These are phyloP conservation scores for Galbula dea DNA, from an alignment of 2,113 vertebrate species.

Conservation along the genomic window DNA sequence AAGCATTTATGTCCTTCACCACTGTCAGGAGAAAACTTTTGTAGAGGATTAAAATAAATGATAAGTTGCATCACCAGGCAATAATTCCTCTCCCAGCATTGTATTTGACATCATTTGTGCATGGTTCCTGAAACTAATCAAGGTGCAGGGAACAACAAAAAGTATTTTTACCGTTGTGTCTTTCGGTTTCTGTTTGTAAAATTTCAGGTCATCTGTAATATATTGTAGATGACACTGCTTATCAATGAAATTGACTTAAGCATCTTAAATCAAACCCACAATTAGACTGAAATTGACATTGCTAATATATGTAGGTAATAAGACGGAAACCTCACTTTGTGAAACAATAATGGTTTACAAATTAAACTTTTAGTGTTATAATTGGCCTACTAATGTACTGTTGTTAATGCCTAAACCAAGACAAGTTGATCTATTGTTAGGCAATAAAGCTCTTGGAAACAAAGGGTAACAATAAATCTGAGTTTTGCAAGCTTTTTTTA, in stretches of 20 bases:
- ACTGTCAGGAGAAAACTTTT: neutral
- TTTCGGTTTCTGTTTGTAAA: conserved; percentile 35
- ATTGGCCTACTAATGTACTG: conserved; percentile 45
- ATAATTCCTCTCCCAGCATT: neutral
- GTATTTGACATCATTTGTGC: neutral
- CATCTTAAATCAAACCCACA: conserved; percentile 63
- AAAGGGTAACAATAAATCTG: conserved; percentile 29
- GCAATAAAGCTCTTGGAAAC: conserved; percentile 16
- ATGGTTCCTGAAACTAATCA: neutral
- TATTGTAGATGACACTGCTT: conserved; percentile 56
- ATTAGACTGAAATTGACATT: conserved; percentile 65
- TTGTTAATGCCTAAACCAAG: conserved; percentile 27
- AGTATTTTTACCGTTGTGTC: neutral
- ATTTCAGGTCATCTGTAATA: conserved; percentile 52
- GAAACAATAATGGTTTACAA: conserved; percentile 56
- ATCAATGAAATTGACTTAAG: conserved; percentile 75
- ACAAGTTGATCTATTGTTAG: neutral
- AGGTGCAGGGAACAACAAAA: neutral
- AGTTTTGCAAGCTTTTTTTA: neutral
- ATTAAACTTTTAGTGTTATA: conserved; percentile 53
- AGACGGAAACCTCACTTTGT: conserved; percentile 59
- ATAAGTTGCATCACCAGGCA: neutral
- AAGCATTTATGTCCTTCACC: neutral
- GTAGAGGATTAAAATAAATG: neutral
- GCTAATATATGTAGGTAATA: conserved; percentile 67